These are phyloP conservation scores for Neotoma lepida DNA, from an alignment of 2,113 vertebrate genomes.

Conservation along the genomic window DNA sequence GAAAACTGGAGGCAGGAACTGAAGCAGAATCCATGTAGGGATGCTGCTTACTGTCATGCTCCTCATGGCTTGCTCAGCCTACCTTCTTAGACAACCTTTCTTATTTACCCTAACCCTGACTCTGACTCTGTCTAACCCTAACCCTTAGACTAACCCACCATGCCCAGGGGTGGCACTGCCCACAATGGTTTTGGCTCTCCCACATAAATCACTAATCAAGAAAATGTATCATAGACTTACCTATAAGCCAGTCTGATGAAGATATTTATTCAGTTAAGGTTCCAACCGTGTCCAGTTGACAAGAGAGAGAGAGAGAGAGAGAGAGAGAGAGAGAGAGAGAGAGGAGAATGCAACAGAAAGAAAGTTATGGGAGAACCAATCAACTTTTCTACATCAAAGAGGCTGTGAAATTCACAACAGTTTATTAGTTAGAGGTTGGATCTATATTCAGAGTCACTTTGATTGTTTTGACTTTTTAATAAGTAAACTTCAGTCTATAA, in stretches of 20 bases:
- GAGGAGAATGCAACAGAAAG: not conserved
- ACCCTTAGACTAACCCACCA: not conserved
- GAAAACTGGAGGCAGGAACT: not conserved
- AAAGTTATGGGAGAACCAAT: not conserved
- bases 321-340: not conserved
- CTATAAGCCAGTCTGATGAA: not conserved
- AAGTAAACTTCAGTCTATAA: not conserved
- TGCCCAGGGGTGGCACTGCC: not conserved
- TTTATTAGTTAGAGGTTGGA: not conserved
- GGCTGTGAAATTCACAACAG: not conserved
- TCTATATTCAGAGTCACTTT: not conserved
- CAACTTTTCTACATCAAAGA: not conserved
- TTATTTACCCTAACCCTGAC: not conserved
- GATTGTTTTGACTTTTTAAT: constrained; percentile 28
- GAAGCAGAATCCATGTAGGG: not conserved
- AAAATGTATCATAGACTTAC: not conserved
- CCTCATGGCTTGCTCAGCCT: not conserved
- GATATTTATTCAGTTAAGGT: not conserved
- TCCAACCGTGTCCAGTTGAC: not conserved
- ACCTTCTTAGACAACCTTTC: not conserved
- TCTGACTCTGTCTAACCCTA: not conserved
- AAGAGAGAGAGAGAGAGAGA: not conserved
- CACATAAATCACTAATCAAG: not conserved
- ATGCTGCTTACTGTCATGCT: not conserved
- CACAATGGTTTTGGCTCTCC: not conserved